These are phyloP conservation scores for Danio albolineatus DNA, from an alignment of 2,797 vertebrate species.

Conservation along the genomic window DNA sequence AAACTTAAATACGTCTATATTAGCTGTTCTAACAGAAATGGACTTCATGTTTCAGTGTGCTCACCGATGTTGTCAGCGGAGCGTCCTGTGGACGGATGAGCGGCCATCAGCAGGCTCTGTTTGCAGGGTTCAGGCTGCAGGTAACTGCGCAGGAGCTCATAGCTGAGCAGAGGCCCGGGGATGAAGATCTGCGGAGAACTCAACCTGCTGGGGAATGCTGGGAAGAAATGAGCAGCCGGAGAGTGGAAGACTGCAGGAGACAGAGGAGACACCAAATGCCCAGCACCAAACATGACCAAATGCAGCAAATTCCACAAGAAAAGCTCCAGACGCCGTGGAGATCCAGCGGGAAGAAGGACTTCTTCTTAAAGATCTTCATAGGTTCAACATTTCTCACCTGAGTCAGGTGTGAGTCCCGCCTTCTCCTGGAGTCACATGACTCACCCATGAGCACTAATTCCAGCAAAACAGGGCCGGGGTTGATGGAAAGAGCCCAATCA, in stretches of 20 bases:
- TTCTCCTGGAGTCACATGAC: slow-evolving; percentile 71
- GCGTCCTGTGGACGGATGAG: slow-evolving; percentile 69
- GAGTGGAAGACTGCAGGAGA: slow-evolving; percentile 79
- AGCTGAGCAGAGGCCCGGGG: slow-evolving; percentile 81
- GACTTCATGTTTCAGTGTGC: slow-evolving; percentile 3
- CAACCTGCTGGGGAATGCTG: slow-evolving; percentile 75
- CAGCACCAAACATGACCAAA: slow-evolving; percentile 79
- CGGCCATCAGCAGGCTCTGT: slow-evolving; percentile 78
- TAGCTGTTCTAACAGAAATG: neutral
- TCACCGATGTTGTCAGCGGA: slow-evolving; percentile 78
- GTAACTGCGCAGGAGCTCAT: slow-evolving; percentile 81
- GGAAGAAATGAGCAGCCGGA: slow-evolving; percentile 78
- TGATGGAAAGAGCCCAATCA: slow-evolving; percentile 60
- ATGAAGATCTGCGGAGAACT: slow-evolving; percentile 77
- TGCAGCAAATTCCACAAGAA: slow-evolving; percentile 28
- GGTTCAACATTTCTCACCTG: slow-evolving; percentile 68
- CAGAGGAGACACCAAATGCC: slow-evolving; percentile 78
- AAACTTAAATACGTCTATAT: neutral
- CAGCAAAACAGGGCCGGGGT: slow-evolving; percentile 63
- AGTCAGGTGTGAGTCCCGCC: slow-evolving; percentile 66
- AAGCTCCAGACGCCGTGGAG: neutral
- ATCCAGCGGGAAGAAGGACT: neutral
- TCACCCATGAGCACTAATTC: slow-evolving; percentile 58
- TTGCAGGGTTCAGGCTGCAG: slow-evolving; percentile 82
- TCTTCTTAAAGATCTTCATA: neutral